Evolutionary conservation across 2,113 vertebrate species (phyloP), one percentile per base, ranked within the genome.

Genomic region (Dromaius novaehollandiae): DNA sequence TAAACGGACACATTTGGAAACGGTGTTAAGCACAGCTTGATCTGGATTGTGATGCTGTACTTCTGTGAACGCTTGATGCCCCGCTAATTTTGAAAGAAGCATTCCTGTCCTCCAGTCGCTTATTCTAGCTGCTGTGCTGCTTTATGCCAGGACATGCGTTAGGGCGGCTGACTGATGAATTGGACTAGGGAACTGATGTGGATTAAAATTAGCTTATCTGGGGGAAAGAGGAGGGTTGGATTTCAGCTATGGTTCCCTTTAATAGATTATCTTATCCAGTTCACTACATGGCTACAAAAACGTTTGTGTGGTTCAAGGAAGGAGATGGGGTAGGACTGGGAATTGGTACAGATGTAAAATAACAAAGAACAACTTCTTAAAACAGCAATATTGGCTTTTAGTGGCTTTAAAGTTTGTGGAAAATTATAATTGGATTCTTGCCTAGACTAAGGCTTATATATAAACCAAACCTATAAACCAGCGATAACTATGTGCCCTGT

Each of bases 291-390:
- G 46, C 55, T 61, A 55, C 56, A 24, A 30, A 46, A 78, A 50
- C 5, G 4, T 64, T 24, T 9, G 12, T 42, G 48, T 70, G 73
- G 32, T 21, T 16, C 36, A 9, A 26, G 46, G 40, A 26, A 9
- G 12, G 40, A 85, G 36, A 46, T 64, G 18, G 38, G 25, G 74
- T 70, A 0, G 0, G 7, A 9, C 2, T 69, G 36, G 51, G 22
- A 28, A 34, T 36, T 2, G 0, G 2, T 22, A 19, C 32, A 30
- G 53, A 13, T 38, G 4, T 0, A 11, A 36, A 25, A 22, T 51
- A 79, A 34, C 70, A 82, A 22, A 32, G 51, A 63, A 34, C 73
- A 28, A 75, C 42, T 69, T 6, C 82, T 73, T 20, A 7, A 11
- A 80, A 28, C 75, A 65, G 32, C 79, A 73, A 0, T 13, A 20